These are phyloP conservation scores for Drosophila flavopinicola DNA, from an alignment of 2,888 invertebrate genomes.

Conservation along the genomic window DNA sequence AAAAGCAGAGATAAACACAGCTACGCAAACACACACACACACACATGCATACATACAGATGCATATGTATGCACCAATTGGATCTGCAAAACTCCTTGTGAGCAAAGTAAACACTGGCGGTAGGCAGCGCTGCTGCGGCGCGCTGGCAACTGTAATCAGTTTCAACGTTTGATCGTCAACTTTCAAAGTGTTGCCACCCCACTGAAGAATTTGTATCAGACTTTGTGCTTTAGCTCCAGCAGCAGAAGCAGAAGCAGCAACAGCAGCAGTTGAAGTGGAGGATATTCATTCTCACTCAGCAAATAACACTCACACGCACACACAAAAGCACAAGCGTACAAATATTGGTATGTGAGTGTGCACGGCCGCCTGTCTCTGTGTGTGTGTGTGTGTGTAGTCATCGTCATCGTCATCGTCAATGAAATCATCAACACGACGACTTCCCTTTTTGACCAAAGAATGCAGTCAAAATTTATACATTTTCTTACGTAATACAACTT, in stretches of 20 bases:
- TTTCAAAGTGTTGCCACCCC: conserved; percentile 37
- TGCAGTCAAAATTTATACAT: conserved; percentile 53
- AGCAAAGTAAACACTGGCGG: conserved; percentile 29
- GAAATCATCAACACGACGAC: conserved; percentile 72
- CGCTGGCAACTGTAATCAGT: conserved; percentile 36
- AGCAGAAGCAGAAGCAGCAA: conserved; percentile 15
- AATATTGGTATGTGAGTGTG: conserved; percentile 3
- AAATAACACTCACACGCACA: conserved; percentile 39
- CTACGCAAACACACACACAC: conserved; percentile 34
- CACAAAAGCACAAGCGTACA: conserved; percentile 12
- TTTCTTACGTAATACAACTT: conserved; percentile 78
- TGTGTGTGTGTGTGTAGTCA: conserved; percentile 39
- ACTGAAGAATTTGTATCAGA: conserved; percentile 14
- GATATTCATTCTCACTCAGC: conserved; percentile 42
- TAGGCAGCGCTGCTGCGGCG: conserved; percentile 12
- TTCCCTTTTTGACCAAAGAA: conserved; percentile 51
- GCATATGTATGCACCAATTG: conserved; percentile 23
- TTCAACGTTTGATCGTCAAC: conserved; percentile 42
- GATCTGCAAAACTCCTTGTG: conserved; percentile 38
- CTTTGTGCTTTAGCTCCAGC: conserved; percentile 32
- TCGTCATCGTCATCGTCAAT: conserved; percentile 70
- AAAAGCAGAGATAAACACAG: conserved; percentile 48
- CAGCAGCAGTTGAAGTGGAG: conserved; percentile 38
- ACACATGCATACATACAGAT: conserved; percentile 12
- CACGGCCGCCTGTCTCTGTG: conserved; percentile 11